Conservation (phyloP, 2,113 vertebrate species). For the Saccopteryx bilineata region DNA sequence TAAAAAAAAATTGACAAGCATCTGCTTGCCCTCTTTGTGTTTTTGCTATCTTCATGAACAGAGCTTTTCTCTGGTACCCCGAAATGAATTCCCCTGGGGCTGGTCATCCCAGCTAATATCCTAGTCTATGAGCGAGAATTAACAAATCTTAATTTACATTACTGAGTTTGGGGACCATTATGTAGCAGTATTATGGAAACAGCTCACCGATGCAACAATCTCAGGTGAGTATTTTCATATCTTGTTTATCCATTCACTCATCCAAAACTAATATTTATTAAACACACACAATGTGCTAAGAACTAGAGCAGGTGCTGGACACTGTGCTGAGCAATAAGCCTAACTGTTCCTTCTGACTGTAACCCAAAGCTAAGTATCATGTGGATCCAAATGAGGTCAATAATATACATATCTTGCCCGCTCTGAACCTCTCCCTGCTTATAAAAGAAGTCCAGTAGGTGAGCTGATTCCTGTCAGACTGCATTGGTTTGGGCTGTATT, state of each 20-base stretch:
- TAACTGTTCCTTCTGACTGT: not conserved
- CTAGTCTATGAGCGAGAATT: not conserved
- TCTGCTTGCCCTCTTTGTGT: not conserved
- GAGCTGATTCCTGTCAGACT: not conserved
- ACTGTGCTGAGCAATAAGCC: not conserved
- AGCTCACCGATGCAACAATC: not conserved
- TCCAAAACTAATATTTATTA: constrained; percentile 36
- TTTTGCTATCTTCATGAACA: not conserved
- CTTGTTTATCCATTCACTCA: not conserved
- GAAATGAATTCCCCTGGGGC: not conserved
- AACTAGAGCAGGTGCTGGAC: not conserved
- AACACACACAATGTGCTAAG: not conserved
- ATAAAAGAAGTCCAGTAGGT: not conserved
- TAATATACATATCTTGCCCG: not conserved
- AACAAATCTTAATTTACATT: not conserved
- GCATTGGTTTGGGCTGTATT: not conserved
- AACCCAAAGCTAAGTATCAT: not conserved
- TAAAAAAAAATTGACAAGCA: not conserved
- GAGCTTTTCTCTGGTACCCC: not conserved
- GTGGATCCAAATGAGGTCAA: not conserved
- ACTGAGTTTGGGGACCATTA: not conserved
- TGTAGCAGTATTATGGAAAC: not conserved
- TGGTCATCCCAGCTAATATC: not conserved
- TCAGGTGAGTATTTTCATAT: not conserved
- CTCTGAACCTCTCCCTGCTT: not conserved